phyloP scores from a whole-genome alignment of 2,113 vertebrate genomes.

The Triplophysa dalaica region DNA sequence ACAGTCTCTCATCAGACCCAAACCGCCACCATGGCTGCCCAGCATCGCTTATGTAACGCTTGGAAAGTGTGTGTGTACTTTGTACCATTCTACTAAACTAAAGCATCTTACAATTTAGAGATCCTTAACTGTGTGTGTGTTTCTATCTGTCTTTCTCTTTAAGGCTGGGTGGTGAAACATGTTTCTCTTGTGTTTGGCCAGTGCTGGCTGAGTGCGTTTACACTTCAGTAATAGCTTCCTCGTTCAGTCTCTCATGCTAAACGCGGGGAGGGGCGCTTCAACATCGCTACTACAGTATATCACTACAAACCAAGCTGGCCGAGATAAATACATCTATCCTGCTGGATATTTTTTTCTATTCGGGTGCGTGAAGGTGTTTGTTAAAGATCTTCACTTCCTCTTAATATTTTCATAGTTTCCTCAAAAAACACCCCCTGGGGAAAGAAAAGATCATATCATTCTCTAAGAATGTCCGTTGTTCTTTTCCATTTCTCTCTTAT shows the following conservation, averaged over 20 bases:
- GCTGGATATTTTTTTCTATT: background rate
- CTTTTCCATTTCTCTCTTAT: conserved; percentile 61
- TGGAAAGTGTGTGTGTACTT: conserved; percentile 49
- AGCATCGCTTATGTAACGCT: conserved; percentile 62
- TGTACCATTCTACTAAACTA: background rate
- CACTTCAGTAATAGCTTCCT: conserved; percentile 74
- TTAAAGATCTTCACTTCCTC: conserved; percentile 24
- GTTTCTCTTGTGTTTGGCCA: conserved; percentile 68
- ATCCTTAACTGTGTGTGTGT: conserved; percentile 13
- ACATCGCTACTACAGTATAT: conserved; percentile 18
- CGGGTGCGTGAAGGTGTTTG: conserved; percentile 5
- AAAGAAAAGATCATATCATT: conserved; percentile 63
- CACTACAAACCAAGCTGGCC: background rate
- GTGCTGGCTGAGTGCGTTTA: conserved; percentile 69
- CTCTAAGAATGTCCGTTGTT: conserved; percentile 65
- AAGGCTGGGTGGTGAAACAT: conserved; percentile 52
- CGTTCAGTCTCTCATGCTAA: conserved; percentile 65
- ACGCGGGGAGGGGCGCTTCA: conserved; percentile 8
- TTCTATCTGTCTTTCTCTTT: conserved; percentile 4
- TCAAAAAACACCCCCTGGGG: conserved; percentile 50
- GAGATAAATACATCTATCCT: background rate
- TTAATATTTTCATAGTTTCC: conserved; percentile 53
- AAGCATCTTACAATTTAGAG: background rate
- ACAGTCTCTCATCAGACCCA: conserved; percentile 66
- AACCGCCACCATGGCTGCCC: conserved; percentile 64